Conservation (phyloP, 2,888 invertebrate species). For the Mesorhabditis sp. region DNA sequence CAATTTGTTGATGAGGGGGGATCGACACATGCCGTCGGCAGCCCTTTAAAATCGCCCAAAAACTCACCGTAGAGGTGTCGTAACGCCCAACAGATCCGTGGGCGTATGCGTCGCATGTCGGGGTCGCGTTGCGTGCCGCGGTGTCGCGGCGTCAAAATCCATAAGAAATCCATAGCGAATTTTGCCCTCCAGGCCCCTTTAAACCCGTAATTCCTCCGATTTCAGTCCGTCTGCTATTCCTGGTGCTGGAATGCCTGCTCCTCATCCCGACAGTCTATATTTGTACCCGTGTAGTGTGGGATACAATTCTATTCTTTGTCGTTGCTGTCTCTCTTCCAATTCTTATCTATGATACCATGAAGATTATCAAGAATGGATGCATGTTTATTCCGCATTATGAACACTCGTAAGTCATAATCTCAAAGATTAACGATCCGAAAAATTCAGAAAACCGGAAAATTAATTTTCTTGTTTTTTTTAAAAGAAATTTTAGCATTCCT, state of each 20-base stretch:
- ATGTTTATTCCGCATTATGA: conserved; percentile 1
- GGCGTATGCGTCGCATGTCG: too few species aligned
- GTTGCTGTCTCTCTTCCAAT: neutral
- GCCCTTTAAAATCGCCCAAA: too few species aligned
- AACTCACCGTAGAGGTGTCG: too few species aligned
- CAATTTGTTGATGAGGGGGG: too few species aligned
- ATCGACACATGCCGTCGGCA: too few species aligned
- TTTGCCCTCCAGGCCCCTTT: neutral
- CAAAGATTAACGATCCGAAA: too few species aligned
- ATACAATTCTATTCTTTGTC: conserved; percentile 1
- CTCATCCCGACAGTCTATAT: neutral
- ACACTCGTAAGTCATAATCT: neutral
- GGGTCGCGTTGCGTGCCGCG: too few species aligned
- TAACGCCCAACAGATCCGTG: too few species aligned
- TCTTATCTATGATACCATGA: neutral
- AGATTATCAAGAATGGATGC: neutral
- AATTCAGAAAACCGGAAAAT: too few species aligned
- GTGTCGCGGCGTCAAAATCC: too few species aligned
- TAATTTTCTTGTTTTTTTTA: too few species aligned
- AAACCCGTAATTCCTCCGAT: neutral
- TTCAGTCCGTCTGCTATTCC: neutral
- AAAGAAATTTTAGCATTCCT: too few species aligned
- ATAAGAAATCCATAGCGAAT: neutral
- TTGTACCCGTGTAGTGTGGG: neutral
- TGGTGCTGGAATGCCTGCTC: neutral